Percentiles rank a stretch among this genome's conserved stretches.
Conservation (phyloP, 2,888 invertebrate genomes). For the Agrilus mali region DNA sequence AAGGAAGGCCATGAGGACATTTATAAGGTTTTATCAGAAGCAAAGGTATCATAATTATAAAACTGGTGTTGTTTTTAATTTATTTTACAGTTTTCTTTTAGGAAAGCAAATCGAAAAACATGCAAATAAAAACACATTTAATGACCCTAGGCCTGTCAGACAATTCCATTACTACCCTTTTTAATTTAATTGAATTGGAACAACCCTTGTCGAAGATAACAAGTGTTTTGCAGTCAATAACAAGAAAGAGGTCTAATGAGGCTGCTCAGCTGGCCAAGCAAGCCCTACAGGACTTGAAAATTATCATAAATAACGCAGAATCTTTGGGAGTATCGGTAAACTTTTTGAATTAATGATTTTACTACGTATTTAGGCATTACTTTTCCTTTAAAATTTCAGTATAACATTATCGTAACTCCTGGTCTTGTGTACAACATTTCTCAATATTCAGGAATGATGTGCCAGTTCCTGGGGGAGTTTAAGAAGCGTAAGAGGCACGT, state of each 20-base stretch:
- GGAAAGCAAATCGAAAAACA: slow-evolving; percentile 52
- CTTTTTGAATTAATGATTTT: not conserved
- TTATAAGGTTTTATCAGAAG: slow-evolving; percentile 36
- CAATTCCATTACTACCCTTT: slow-evolving; percentile 48
- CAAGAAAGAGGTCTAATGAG: slow-evolving; percentile 52
- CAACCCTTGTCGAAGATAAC: slow-evolving; percentile 46
- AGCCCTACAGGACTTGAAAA: slow-evolving; percentile 63
- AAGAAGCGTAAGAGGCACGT: slow-evolving; percentile 40
- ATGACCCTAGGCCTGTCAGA: slow-evolving; percentile 56
- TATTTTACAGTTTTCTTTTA: slow-evolving; percentile 22
- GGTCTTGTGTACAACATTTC: slow-evolving; percentile 47
- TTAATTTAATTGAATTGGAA: slow-evolving; percentile 56
- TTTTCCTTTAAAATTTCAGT: slow-evolving; percentile 33
- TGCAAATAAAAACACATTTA: slow-evolving; percentile 57
- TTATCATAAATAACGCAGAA: slow-evolving; percentile 55
- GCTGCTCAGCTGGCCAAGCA: slow-evolving; percentile 52
- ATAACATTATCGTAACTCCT: slow-evolving; percentile 45
- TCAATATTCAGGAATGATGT: slow-evolving; percentile 55
- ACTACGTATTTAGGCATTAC: no score
- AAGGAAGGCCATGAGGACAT: slow-evolving; percentile 48
- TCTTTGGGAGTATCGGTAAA: slow-evolving; percentile 61
- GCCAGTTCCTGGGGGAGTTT: slow-evolving; percentile 49
- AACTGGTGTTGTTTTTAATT: slow-evolving; percentile 1
- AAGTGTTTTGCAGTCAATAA: slow-evolving; percentile 49
- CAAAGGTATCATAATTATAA: slow-evolving; percentile 26